Evolutionary conservation across 2,888 invertebrate genomes (phyloP).

Genomic region (Dynastes tityus): DNA sequence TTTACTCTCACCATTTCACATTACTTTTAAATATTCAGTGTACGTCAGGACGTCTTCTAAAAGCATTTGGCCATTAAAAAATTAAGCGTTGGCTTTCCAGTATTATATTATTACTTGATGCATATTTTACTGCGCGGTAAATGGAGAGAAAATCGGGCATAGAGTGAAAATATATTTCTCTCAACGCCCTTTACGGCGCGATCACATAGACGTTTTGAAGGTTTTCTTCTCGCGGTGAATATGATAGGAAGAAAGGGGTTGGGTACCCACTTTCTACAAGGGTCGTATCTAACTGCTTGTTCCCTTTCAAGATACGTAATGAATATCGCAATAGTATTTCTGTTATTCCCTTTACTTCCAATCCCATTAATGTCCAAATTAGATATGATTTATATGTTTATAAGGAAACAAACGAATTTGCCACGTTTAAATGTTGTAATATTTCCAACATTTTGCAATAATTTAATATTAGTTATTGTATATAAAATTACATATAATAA

Average conservation of each 20-base stretch:
- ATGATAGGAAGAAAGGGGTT: constrained; percentile 32
- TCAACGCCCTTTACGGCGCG: constrained; percentile 38
- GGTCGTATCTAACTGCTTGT: constrained; percentile 11
- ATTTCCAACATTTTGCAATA: too few species aligned
- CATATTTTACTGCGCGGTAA: constrained; percentile 68
- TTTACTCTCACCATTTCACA: constrained; percentile 58
- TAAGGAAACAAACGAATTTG: too few species aligned
- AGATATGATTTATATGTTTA: constrained; percentile 7
- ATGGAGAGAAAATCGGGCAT: constrained; percentile 68
- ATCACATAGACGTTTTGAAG: constrained; percentile 22
- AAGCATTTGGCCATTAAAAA: constrained; percentile 80
- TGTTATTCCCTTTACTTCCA: constrained; percentile 12
- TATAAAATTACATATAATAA: too few species aligned
- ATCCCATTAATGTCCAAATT: constrained; percentile 12
- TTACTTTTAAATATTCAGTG: constrained; percentile 71
- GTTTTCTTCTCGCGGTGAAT: constrained; percentile 15
- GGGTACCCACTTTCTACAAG: constrained; percentile 17
- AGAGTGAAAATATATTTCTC: constrained; percentile 51
- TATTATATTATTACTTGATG: constrained; percentile 72
- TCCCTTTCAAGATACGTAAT: constrained; percentile 9
- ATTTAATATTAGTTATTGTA: too few species aligned
- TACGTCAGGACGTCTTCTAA: constrained; percentile 73
- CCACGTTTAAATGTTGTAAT: too few species aligned
- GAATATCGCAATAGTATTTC: constrained; percentile 36
- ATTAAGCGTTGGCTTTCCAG: constrained; percentile 69